Conservation (phyloP, 2,888 invertebrate genomes). For the Clistopyga incitator region DNA sequence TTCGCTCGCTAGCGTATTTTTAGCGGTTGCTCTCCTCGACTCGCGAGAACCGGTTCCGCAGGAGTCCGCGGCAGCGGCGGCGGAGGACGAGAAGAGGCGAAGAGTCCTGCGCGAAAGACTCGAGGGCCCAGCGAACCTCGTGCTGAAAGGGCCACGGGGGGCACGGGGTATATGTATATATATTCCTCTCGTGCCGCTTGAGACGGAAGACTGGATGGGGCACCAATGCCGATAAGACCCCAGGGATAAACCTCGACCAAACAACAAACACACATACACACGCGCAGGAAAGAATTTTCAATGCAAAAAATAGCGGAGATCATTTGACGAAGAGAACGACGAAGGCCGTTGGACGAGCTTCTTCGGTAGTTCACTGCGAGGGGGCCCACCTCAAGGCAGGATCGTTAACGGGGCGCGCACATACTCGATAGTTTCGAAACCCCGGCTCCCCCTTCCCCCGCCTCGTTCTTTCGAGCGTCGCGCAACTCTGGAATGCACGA, state of each 20-base stretch:
- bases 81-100: constrained; percentile 68
- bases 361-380: constrained; percentile 23
- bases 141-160: constrained; percentile 24
- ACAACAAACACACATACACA: background rate
- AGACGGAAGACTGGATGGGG: background rate
- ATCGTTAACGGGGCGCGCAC: constrained; percentile 52
- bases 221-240: constrained; percentile 23
- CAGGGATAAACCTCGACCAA: background rate
- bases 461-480: constrained; percentile 5
- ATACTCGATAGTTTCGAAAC: constrained; percentile 14
- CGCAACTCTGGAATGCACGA: constrained; percentile 65
- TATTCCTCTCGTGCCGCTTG: background rate
- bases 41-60: constrained; percentile 69
- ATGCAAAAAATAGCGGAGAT: constrained; percentile 16
- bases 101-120: constrained; percentile 55
- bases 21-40: constrained; percentile 66
- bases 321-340: background rate
- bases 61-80: too few relatives aligned
- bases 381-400: constrained; percentile 15
- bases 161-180: background rate
- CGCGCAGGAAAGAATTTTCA: background rate
- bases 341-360: constrained; percentile 29
- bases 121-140: constrained; percentile 43
- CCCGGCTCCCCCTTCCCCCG: constrained; percentile 1
- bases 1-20: constrained; percentile 70